A percentile compares a stretch with the other conserved stretches of the same genome.
Conservation (phyloP, 2,888 invertebrate species). For the Lasioglossum pauxillum region DNA sequence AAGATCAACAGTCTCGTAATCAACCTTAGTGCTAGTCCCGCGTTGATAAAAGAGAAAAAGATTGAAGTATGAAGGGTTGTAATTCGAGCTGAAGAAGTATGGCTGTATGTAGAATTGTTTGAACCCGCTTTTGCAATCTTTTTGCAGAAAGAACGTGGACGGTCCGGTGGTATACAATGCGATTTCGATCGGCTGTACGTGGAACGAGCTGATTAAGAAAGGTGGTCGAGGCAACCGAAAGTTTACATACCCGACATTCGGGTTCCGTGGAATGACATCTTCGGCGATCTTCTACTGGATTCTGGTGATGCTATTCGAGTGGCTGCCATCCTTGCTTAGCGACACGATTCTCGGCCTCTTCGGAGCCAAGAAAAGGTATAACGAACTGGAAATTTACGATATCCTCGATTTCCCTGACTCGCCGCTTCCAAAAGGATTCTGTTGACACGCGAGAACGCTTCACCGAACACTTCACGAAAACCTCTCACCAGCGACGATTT, state of each 20-base stretch:
- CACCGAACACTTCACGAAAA: not conserved
- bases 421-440: not conserved
- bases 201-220: conserved; percentile 75
- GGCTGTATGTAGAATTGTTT: not conserved
- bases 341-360: conserved; percentile 70
- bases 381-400: conserved; percentile 37
- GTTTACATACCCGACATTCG: conserved; percentile 79
- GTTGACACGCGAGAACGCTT: not conserved
- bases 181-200: conserved; percentile 74
- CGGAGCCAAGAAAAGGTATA: conserved; percentile 76
- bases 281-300: conserved; percentile 71
- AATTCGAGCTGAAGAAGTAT: not conserved
- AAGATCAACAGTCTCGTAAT: too few relatives aligned
- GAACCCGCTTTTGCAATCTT: not conserved
- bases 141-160: conserved; percentile 13
- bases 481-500: not conserved
- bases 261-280: conserved; percentile 77
- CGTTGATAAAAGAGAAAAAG: not conserved
- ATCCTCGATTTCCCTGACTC: not conserved
- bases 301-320: conserved; percentile 76
- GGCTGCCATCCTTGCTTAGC: conserved; percentile 78
- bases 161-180: conserved; percentile 74
- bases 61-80: not conserved
- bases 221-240: conserved; percentile 70
- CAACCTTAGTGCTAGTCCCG: too few relatives aligned